Evolutionary conservation across 2,888 invertebrate species (phyloP).

Genomic region (Drosophila phalerata): DNA sequence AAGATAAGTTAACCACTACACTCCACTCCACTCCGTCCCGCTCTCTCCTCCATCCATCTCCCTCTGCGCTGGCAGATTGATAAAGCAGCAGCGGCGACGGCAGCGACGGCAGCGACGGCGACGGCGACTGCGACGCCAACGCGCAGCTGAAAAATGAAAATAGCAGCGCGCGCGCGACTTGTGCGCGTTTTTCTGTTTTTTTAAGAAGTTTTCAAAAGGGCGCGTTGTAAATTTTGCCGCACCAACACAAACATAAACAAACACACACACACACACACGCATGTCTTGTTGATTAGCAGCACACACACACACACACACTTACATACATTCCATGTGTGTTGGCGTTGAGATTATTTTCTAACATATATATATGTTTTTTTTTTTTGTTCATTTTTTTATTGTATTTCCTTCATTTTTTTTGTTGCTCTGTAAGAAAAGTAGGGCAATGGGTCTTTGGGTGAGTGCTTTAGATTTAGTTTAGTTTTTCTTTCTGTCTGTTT

Average conservation of each 20-base stretch:
- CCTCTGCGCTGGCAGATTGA: constrained; percentile 47
- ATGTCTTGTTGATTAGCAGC: constrained; percentile 61
- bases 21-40: not conserved
- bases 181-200: constrained; percentile 17
- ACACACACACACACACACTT: constrained; percentile 33
- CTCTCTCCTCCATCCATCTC: not conserved
- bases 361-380: constrained; percentile 45
- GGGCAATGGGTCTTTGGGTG: constrained; percentile 84
- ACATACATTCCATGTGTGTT: constrained; percentile 38
- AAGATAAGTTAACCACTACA: constrained; percentile 66
- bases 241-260: constrained; percentile 47
- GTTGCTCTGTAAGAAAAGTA: constrained; percentile 75
- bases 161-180: constrained; percentile 45
- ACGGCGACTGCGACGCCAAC: constrained; percentile 50
- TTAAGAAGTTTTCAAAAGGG: constrained; percentile 70
- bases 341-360: constrained; percentile 77
- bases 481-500: constrained; percentile 3
- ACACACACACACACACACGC: constrained; percentile 32
- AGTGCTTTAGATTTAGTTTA: constrained; percentile 74
- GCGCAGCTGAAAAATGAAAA: constrained; percentile 72
- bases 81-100: constrained; percentile 59
- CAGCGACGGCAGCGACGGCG: constrained; percentile 36
- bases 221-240: constrained; percentile 71
- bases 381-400: constrained; percentile 51
- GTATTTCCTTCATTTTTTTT: constrained; percentile 62